phyloP scores from a whole-genome alignment of 1,140 invertebrate genomes.

The Pissodes strobi region DNA sequence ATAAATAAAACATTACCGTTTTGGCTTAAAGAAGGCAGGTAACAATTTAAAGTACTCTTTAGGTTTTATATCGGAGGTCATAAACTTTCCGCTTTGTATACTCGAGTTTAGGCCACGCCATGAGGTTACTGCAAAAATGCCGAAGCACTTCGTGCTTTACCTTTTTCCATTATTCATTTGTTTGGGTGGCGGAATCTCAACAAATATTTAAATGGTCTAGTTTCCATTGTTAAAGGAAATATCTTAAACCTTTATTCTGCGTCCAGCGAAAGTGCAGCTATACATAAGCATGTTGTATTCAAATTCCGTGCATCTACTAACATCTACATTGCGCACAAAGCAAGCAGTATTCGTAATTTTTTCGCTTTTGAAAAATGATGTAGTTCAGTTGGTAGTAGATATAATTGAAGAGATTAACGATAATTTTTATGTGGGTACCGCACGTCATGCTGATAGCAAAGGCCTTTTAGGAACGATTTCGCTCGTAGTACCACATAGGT shows the following conservation, averaged over 20 bases:
- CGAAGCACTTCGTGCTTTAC: constrained; percentile 18
- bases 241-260: neutral
- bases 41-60: constrained; percentile 19
- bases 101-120: constrained; percentile 11
- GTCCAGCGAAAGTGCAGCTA: neutral
- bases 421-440: no score
- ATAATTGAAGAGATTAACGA: no score
- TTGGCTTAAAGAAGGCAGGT: constrained; percentile 4
- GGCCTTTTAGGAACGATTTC: no score
- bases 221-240: constrained; percentile 26
- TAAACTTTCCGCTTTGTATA: constrained; percentile 16
- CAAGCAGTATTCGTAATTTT: no score
- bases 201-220: constrained; percentile 31
- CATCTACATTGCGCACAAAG: no score
- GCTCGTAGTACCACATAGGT: no score
- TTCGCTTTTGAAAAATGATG: no score
- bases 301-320: constrained; percentile 8
- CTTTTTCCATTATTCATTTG: constrained; percentile 27
- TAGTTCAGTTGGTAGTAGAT: no score
- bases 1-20: constrained; percentile 20
- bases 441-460: no score
- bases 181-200: constrained; percentile 26
- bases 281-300: constrained; percentile 1
- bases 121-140: constrained; percentile 15
- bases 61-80: constrained; percentile 19